Conservation (phyloP, 2,797 vertebrate genomes). For the Cirrhinus mrigala region DNA sequence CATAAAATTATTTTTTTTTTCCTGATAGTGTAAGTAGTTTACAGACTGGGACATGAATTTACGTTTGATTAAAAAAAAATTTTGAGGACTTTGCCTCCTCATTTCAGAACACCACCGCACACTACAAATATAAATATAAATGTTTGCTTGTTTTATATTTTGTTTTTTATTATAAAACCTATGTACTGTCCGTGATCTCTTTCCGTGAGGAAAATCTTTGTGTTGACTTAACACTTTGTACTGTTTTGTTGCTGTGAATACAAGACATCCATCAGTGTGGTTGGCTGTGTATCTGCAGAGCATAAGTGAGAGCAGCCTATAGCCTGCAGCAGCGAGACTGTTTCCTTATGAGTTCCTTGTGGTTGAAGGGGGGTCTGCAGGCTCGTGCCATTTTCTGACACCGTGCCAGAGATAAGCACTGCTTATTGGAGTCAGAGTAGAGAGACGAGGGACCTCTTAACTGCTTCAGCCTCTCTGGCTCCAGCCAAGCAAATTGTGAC, state of each 20-base stretch:
- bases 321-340: slow-evolving; percentile 20
- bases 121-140: not conserved
- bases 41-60: no score
- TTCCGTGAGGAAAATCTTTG: not conserved
- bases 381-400: slow-evolving; percentile 38
- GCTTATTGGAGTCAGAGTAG: slow-evolving; percentile 7
- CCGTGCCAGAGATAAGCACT: slow-evolving; percentile 23
- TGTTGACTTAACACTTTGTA: slow-evolving; percentile 31
- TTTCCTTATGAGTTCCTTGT: slow-evolving; percentile 14
- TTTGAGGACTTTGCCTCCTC: no score
- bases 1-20: no score
- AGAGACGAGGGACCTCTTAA: slow-evolving; percentile 20
- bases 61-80: no score
- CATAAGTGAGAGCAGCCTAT: slow-evolving; percentile 17
- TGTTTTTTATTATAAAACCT: not conserved
- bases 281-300: not conserved
- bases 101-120: no score
- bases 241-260: slow-evolving; percentile 14
- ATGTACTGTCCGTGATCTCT: not conserved
- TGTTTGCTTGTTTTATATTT: not conserved
- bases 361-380: slow-evolving; percentile 8
- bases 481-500: slow-evolving; percentile 44
- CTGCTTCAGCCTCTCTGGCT: slow-evolving; percentile 27
- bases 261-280: slow-evolving; percentile 8
- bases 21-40: no score